phyloP scores from a whole-genome alignment of 2,113 vertebrate genomes.

The Lasiurus borealis region DNA sequence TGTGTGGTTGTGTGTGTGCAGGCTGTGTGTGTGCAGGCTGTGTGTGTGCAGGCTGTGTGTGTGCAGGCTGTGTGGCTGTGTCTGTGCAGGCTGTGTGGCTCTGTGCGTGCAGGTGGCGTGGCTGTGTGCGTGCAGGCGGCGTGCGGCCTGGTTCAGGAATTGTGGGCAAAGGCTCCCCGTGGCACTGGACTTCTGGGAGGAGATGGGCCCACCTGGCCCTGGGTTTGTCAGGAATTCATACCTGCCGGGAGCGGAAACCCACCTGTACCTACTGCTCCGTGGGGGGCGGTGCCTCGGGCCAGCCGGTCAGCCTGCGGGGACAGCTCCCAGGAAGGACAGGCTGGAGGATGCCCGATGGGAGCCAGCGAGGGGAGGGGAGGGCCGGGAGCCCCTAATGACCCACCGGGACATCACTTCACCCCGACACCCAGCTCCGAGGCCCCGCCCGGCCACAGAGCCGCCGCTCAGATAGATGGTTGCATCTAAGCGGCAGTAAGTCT shows the following conservation, averaged over 20 bases:
- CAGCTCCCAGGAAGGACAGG: background rate
- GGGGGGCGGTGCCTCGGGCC: background rate
- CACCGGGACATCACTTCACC: conserved; percentile 12
- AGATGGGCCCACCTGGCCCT: background rate
- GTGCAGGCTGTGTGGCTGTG: too few relatives aligned
- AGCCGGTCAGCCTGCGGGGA: background rate
- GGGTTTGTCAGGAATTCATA: background rate
- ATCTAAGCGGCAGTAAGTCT: conserved; percentile 55
- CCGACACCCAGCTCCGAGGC: background rate
- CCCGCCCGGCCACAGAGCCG: conserved; percentile 6
- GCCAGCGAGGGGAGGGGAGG: background rate
- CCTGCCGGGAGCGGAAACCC: background rate
- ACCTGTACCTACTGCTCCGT: background rate
- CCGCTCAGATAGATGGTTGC: conserved; percentile 44
- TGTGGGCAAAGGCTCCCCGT: background rate
- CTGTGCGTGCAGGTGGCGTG: too few relatives aligned
- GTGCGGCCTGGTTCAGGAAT: background rate
- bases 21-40: too few relatives aligned
- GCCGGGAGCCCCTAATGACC: background rate
- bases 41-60: too few relatives aligned
- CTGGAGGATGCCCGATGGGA: background rate
- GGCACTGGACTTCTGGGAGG: background rate
- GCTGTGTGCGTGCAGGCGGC: background rate
- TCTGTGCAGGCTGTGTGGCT: too few relatives aligned
- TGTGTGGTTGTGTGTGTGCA: too few relatives aligned